Evolutionary conservation across 2,888 invertebrate species (phyloP), one percentile per base, ranked within the genome.

Genomic region (Entomobrya multifasciata): DNA sequence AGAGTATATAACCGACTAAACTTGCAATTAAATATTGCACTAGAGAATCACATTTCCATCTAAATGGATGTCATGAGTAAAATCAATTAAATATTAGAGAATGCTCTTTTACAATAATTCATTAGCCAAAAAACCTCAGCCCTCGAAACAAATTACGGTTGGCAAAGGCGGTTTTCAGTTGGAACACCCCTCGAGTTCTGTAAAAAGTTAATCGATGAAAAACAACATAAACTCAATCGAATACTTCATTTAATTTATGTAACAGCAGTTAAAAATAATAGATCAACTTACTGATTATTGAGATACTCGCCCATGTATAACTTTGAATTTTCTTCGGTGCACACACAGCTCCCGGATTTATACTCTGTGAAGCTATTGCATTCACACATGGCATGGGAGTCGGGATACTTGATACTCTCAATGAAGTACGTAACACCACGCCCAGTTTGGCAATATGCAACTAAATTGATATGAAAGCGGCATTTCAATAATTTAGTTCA

Each of bases 381-480:
- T 5, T 76, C 81, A 65, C 90, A 90, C 62, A 89, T 83, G 11
- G 89, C 89, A 78, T 90, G 89, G 8, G 88, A 78, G 17, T 87
- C 47, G 11, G 90, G 89, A 41, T 87, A 80, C 22, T 76, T 85
- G 13, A 90, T 89, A 10, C 89, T 87, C 17, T 90, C 89, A 8
- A 87, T 85, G 60, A 89, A 90, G 77, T 89, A 90, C 3, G 83
- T 82, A 0, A 87, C 86, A 41, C 88, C 89, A 30, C 90, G 87
- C 1, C 90, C 90, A 13, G 83, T 78, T 52, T 86, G 89, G 52
- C 90, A 90, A 57, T 72, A 85, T 0, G 87, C 77, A 77, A 87
- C 90, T 90, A 41, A n/a, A 2, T 65, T 44, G 57, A 52, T 44
- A 81, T 20, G 20, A 70, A 72, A 47, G 1, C 17, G 47, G 41